phyloP scores from a whole-genome alignment of 2,888 invertebrate species.

The Drosophila multiciliata region DNA sequence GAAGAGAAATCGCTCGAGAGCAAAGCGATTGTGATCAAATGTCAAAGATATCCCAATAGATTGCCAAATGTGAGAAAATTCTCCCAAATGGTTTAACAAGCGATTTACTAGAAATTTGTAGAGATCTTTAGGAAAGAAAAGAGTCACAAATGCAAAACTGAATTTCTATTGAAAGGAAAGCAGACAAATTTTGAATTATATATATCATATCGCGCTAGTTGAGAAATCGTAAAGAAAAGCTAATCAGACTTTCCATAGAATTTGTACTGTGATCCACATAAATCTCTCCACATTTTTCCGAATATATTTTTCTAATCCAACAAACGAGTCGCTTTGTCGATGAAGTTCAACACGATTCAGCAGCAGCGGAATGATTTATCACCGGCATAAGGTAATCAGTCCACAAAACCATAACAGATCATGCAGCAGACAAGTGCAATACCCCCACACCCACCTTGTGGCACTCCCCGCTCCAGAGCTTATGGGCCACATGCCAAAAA shows the following conservation, averaged over 20 bases:
- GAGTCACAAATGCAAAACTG: not conserved
- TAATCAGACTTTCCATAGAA: not conserved
- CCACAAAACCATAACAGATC: conserved; percentile 63
- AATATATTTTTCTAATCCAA: conserved; percentile 42
- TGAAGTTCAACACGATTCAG: conserved; percentile 66
- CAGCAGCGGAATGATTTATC: conserved; percentile 74
- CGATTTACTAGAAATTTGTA: not conserved
- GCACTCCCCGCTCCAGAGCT: conserved; percentile 40
- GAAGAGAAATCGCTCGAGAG: conserved; percentile 50
- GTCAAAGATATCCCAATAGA: conserved; percentile 1
- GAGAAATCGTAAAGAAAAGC: not conserved
- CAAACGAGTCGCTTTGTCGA: conserved; percentile 19
- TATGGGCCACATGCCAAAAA: conserved; percentile 63
- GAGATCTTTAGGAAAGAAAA: not conserved
- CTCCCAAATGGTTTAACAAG: not conserved
- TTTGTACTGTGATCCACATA: conserved; percentile 13
- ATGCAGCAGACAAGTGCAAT: conserved; percentile 54
- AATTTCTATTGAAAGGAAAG: not conserved
- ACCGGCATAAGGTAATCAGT: conserved; percentile 62
- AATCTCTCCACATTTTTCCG: conserved; percentile 19
- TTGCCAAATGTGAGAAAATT: conserved; percentile 40
- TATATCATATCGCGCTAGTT: not conserved
- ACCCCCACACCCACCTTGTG: conserved; percentile 3
- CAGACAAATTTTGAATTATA: not conserved
- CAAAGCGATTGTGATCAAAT: conserved; percentile 36